A percentile compares a stretch with the other conserved stretches of the same genome.
Evolutionary conservation across 2,797 vertebrate species (phyloP).

Genomic region (Gallirallus australis): DNA sequence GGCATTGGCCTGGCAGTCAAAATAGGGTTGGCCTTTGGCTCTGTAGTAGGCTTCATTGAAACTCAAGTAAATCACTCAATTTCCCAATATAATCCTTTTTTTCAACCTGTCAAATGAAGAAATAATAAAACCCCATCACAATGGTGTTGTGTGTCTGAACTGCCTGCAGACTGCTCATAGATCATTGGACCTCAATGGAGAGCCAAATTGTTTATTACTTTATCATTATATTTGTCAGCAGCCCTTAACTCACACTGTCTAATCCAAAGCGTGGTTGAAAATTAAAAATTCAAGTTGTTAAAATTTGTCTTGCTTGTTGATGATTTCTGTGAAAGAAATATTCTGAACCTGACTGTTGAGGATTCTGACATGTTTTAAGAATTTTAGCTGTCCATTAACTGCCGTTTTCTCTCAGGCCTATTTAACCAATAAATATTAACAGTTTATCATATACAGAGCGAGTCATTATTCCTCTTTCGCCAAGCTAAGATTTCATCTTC

Average conservation of each 20-base stretch:
- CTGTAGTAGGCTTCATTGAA: neutral
- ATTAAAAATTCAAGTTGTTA: neutral
- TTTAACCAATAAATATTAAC: neutral
- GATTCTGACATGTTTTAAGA: neutral
- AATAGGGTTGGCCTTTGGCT: neutral
- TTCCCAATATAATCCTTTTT: neutral
- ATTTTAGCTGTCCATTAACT: neutral
- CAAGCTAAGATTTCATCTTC: neutral
- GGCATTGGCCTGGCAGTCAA: neutral
- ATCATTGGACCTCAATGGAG: neutral
- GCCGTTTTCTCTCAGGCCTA: neutral
- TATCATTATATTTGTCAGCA: neutral
- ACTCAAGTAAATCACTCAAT: neutral
- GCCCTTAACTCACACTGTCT: neutral
- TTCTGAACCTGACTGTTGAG: neutral
- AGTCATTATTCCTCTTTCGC: neutral
- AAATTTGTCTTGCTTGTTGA: neutral
- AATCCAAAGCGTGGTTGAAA: neutral
- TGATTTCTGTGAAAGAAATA: neutral
- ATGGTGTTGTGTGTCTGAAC: neutral
- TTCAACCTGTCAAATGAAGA: neutral
- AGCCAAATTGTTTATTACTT: neutral
- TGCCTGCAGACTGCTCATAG: neutral
- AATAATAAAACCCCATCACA: neutral
- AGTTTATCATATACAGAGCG: neutral